A percentile compares a stretch with the other conserved stretches of the same genome.
Conservation (phyloP, 2,888 invertebrate species). For the Hypolimnas misippus region DNA sequence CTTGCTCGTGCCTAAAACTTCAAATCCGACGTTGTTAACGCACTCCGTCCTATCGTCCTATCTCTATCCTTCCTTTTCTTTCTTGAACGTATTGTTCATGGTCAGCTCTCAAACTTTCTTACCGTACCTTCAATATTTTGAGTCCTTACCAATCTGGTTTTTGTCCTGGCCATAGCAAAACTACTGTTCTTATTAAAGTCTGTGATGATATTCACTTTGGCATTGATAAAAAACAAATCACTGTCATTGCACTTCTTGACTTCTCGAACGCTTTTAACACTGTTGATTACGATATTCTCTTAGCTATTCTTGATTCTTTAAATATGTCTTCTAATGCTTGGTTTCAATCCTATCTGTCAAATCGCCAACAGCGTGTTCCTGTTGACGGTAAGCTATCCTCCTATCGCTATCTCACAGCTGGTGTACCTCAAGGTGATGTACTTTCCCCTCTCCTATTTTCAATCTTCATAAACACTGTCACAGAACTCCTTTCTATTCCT, state of each 20-base stretch:
- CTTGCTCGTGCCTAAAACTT: slow-evolving; percentile 16
- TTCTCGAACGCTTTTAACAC: no score
- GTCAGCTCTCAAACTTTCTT: slow-evolving; percentile 16
- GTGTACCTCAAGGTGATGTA: neutral
- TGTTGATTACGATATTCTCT: no score
- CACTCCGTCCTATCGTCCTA: slow-evolving; percentile 24
- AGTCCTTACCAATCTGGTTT: slow-evolving; percentile 22
- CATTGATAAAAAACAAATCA: no score
- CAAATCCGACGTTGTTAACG: neutral
- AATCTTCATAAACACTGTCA: no score
- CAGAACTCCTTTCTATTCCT: no score
- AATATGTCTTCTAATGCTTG: no score
- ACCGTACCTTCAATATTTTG: slow-evolving; percentile 13
- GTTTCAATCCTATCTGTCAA: no score
- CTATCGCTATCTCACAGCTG: neutral
- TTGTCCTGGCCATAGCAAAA: slow-evolving; percentile 29
- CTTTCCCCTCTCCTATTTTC: neutral
- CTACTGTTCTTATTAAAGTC: slow-evolving; percentile 19
- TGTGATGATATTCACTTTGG: slow-evolving; percentile 21
- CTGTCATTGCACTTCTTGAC: no score
- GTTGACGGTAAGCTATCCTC: neutral
- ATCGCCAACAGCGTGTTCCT: no score
- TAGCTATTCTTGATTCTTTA: no score
- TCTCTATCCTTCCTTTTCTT: slow-evolving; percentile 26
- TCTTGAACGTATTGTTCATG: slow-evolving; percentile 26